A percentile compares a stretch with the other conserved stretches of the same genome.
These are phyloP conservation scores for Hydrocynus forskahlii DNA, from an alignment of 2,797 vertebrate species.

Conservation along the genomic window DNA sequence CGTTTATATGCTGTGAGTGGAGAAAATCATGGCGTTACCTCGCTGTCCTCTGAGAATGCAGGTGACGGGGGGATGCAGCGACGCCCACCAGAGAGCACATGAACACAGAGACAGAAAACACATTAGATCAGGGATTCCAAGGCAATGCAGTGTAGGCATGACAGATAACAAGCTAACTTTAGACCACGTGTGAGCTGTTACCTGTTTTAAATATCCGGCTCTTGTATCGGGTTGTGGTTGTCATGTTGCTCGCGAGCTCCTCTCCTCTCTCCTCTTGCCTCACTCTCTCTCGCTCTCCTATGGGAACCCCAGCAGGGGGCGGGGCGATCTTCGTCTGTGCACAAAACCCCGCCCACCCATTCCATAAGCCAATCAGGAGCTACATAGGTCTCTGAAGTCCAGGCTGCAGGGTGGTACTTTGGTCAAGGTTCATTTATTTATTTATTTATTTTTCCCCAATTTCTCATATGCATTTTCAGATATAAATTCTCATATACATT, in stretches of 20 bases:
- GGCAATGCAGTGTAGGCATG: background rate
- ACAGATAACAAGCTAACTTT: background rate
- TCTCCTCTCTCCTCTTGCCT: background rate
- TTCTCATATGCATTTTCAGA: too few species aligned
- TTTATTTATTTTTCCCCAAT: too few species aligned
- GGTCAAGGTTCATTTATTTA: background rate
- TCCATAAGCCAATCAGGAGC: background rate
- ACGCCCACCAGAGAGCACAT: conserved; percentile 40
- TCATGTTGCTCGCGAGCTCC: conserved; percentile 79
- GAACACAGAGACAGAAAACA: conserved; percentile 59
- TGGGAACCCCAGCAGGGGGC: conserved; percentile 41
- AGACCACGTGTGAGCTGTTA: conserved; percentile 66
- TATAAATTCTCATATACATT: too few species aligned
- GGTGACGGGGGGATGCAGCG: conserved; percentile 75
- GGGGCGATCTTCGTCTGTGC: conserved; percentile 57
- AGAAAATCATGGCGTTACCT: conserved; percentile 67
- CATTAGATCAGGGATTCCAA: conserved; percentile 21
- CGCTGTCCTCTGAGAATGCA: conserved; percentile 78
- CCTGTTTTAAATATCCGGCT: conserved; percentile 92
- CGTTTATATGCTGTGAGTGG: background rate
- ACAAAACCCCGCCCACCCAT: conserved; percentile 59
- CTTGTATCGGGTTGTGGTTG: conserved; percentile 89
- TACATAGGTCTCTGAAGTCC: too few species aligned
- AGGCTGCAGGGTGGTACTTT: background rate
- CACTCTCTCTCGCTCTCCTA: conserved; percentile 6